phyloP scores from a whole-genome alignment of 2,113 vertebrate genomes.

The Lipotes vexillifer region DNA sequence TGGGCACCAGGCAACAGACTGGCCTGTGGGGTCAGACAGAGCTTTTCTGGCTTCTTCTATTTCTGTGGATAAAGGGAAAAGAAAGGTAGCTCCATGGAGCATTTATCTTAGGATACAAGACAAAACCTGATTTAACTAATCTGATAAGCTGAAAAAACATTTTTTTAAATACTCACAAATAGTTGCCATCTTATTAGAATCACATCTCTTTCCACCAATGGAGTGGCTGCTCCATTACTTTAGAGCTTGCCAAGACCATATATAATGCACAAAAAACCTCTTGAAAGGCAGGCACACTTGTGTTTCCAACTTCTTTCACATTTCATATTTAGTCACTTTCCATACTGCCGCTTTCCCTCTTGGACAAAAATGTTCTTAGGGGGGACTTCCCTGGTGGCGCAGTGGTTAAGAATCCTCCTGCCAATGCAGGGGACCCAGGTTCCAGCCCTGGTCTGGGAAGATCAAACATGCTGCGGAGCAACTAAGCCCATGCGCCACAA shows the following conservation, averaged over 20 bases:
- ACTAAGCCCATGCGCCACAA: too few relatives aligned
- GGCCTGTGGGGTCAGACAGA: not conserved
- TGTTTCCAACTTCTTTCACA: not conserved
- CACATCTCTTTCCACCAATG: not conserved
- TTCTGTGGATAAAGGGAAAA: not conserved
- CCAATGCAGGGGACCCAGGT: too few relatives aligned
- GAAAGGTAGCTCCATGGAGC: not conserved
- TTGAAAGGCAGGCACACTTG: not conserved
- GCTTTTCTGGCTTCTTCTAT: not conserved
- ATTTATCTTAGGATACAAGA: not conserved
- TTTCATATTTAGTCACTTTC: not conserved
- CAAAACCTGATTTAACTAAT: not conserved
- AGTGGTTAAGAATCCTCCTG: too few relatives aligned
- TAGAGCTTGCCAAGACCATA: not conserved
- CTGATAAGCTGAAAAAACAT: not conserved
- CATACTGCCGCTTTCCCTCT: conserved; percentile 2
- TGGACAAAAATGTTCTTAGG: conserved; percentile 29
- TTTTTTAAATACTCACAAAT: not conserved
- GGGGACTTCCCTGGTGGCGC: too few relatives aligned
- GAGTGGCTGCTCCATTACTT: not conserved
- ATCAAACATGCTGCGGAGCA: too few relatives aligned
- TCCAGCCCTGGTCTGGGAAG: too few relatives aligned
- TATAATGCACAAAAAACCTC: not conserved
- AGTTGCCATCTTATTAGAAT: not conserved
- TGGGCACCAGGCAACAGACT: not conserved